A percentile compares a stretch with the other conserved stretches of the same genome.
Evolutionary conservation across 2,888 invertebrate species (phyloP).

Genomic region (Philereme transversata): DNA sequence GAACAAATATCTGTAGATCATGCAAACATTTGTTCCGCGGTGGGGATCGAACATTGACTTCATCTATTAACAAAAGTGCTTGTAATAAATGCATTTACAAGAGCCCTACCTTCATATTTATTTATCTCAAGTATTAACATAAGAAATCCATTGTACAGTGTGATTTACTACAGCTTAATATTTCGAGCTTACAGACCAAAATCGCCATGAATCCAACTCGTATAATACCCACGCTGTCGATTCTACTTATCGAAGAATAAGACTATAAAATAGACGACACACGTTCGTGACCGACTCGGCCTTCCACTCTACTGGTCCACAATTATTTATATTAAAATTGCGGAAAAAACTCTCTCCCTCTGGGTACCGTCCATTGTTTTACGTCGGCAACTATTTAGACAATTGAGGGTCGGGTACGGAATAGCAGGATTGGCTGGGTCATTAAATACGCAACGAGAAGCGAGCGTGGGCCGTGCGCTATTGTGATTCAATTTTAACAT

Average conservation of each 20-base stretch:
- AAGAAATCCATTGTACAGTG: slow-evolving; percentile 20
- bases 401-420: slow-evolving; percentile 55
- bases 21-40: too few species aligned
- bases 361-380: slow-evolving; percentile 62
- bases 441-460: slow-evolving; percentile 49
- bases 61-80: not conserved
- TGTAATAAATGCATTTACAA: not conserved
- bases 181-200: slow-evolving; percentile 28
- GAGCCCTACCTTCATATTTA: not conserved
- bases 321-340: slow-evolving; percentile 71
- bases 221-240: slow-evolving; percentile 40
- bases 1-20: too few species aligned
- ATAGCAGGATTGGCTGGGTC: slow-evolving; percentile 47
- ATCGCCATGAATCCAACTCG: slow-evolving; percentile 28
- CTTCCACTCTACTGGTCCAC: slow-evolving; percentile 62
- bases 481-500: slow-evolving; percentile 68
- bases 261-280: slow-evolving; percentile 55
- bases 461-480: slow-evolving; percentile 66
- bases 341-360: slow-evolving; percentile 65
- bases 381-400: slow-evolving; percentile 61
- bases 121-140: slow-evolving; percentile 16
- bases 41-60: too few species aligned
- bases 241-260: slow-evolving; percentile 51
- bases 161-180: slow-evolving; percentile 19
- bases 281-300: slow-evolving; percentile 65